Conservation (phyloP, 2,797 vertebrate genomes). For the Triplophysa bombifrons region DNA sequence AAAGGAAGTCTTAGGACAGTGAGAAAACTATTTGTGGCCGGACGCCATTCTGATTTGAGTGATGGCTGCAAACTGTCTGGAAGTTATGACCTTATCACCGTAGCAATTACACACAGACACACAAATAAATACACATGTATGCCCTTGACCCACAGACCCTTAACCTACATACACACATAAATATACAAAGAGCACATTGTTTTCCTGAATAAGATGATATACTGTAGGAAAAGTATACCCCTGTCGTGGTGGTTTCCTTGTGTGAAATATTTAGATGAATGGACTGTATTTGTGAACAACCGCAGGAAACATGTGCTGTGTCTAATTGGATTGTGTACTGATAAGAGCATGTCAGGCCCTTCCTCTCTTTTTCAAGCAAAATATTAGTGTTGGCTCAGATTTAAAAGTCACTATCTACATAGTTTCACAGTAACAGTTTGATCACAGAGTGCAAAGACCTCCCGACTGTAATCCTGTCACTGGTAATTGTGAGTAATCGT, state of each 20-base stretch:
- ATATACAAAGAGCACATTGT: background rate
- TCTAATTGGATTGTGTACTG: constrained; percentile 10
- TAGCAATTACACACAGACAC: constrained; percentile 51
- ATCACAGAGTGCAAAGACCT: background rate
- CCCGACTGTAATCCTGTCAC: background rate
- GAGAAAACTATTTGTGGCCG: background rate
- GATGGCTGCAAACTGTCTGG: constrained; percentile 39
- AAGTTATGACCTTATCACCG: constrained; percentile 54
- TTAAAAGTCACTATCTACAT: background rate
- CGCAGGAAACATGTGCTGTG: constrained; percentile 20
- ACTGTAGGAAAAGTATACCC: background rate
- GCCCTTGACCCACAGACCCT: background rate
- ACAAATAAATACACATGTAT: background rate
- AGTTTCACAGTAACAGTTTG: background rate
- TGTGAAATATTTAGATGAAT: background rate
- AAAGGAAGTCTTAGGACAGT: constrained; percentile 27
- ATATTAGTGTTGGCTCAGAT: constrained; percentile 25
- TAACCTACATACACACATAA: background rate
- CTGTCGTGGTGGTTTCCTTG: background rate
- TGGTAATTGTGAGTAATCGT: constrained; percentile 4
- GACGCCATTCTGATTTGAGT: constrained; percentile 31
- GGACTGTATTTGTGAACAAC: background rate
- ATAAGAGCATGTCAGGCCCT: constrained; percentile 25
- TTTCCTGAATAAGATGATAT: background rate
- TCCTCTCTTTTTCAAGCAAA: background rate